Percentiles rank a stretch among this genome's conserved stretches.
These are phyloP conservation scores for Nebria salina DNA, from an alignment of 2,888 invertebrate genomes.

Conservation along the genomic window DNA sequence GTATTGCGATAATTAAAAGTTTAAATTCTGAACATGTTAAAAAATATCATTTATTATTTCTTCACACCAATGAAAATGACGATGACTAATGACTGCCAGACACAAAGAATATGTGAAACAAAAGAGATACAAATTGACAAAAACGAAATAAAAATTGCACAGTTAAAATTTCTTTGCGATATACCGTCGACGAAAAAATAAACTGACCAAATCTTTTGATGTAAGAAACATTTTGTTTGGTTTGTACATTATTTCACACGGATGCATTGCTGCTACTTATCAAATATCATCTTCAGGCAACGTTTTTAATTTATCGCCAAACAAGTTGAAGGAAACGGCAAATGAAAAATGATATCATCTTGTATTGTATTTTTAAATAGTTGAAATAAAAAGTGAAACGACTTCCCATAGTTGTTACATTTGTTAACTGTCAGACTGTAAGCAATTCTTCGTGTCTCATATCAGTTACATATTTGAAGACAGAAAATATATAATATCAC, in stretches of 20 bases:
- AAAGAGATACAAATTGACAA: conserved; percentile 23
- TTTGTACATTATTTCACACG: background rate
- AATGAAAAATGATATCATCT: background rate
- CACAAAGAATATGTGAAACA: conserved; percentile 39
- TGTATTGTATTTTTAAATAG: background rate
- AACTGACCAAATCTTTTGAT: no score
- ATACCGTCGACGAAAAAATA: background rate
- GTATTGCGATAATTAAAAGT: conserved; percentile 45
- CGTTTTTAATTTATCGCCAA: background rate
- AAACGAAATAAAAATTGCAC: conserved; percentile 12
- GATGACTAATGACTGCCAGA: conserved; percentile 39
- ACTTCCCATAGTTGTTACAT: background rate
- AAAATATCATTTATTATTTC: conserved; percentile 46
- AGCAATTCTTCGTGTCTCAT: background rate
- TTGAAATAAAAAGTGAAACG: background rate
- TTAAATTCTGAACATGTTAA: conserved; percentile 43
- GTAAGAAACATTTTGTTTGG: background rate
- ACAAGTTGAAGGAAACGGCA: background rate
- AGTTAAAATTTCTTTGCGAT: background rate
- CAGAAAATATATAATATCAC: background rate
- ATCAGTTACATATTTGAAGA: background rate
- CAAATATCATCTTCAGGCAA: background rate
- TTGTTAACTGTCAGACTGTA: background rate
- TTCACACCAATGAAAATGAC: conserved; percentile 24
- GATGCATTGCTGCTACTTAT: background rate